A percentile compares a stretch with the other conserved stretches of the same genome.
These are phyloP conservation scores for Pollenia angustigena DNA, from an alignment of 2,888 invertebrate species.

Conservation along the genomic window DNA sequence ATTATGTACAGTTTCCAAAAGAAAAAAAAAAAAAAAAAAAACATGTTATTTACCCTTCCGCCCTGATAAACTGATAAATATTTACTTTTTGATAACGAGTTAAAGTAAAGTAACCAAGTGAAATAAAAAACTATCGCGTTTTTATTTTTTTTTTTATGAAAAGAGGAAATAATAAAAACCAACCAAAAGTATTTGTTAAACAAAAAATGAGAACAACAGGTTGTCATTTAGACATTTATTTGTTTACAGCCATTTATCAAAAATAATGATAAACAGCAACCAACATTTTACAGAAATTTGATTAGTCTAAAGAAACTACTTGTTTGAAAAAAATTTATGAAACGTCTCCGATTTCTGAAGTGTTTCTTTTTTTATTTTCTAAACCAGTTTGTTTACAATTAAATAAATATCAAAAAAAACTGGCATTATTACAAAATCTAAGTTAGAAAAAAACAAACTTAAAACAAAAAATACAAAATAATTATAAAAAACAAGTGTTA, in stretches of 20 bases:
- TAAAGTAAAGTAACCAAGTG: too few relatives aligned
- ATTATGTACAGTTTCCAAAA: too few relatives aligned
- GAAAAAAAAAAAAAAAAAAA: too few relatives aligned
- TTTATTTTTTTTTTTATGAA: background rate
- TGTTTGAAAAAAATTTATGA: background rate
- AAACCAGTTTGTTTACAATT: slow-evolving; percentile 23
- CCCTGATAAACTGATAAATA: too few relatives aligned
- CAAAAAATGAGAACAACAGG: slow-evolving; percentile 30
- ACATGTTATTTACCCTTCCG: too few relatives aligned
- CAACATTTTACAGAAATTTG: slow-evolving; percentile 9
- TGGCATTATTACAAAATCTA: too few relatives aligned
- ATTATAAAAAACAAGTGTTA: slow-evolving; percentile 43
- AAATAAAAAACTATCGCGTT: too few relatives aligned
- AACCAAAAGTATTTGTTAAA: background rate
- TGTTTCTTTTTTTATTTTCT: background rate
- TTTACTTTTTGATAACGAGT: too few relatives aligned
- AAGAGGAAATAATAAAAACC: background rate
- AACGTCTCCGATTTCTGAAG: slow-evolving; percentile 28
- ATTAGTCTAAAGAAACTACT: slow-evolving; percentile 4
- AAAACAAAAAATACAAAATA: background rate
- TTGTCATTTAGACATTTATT: slow-evolving; percentile 2
- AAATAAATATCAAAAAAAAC: too few relatives aligned
- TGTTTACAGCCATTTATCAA: background rate
- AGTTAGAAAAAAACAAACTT: too few relatives aligned
- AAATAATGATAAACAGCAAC: slow-evolving; percentile 19